phyloP scores from a whole-genome alignment of 2,888 invertebrate species.

The Hedychridium roseum region DNA sequence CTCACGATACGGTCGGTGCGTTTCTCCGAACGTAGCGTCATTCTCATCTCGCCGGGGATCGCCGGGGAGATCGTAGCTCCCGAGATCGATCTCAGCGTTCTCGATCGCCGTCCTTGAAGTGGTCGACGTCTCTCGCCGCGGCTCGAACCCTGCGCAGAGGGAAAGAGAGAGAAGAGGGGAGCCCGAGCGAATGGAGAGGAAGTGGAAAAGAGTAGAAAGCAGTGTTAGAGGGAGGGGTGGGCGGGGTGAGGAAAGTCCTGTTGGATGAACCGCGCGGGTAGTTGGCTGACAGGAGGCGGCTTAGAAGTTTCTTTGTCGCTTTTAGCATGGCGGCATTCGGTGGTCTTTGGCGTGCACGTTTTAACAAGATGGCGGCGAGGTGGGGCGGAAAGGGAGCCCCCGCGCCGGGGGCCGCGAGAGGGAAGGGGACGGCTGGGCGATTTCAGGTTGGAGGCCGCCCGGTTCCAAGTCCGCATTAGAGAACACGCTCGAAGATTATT shows the following conservation, averaged over 20 bases:
- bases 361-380: conserved; percentile 39
- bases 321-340: conserved; percentile 39
- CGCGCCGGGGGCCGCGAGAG: conserved; percentile 22
- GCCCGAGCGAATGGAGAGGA: conserved; percentile 6
- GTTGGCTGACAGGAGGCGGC: too few relatives aligned
- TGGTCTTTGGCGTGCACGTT: conserved; percentile 28
- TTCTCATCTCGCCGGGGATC: too few relatives aligned
- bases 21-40: too few relatives aligned
- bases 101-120: conserved; percentile 46
- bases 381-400: conserved; percentile 20
- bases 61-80: conserved; percentile 24
- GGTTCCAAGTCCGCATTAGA: conserved; percentile 59
- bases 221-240: too few relatives aligned
- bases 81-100: conserved; percentile 36
- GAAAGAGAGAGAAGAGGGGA: conserved; percentile 12
- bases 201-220: too few relatives aligned
- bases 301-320: conserved; percentile 44
- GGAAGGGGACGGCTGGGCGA: conserved; percentile 25
- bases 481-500: conserved; percentile 60
- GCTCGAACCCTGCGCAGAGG: neutral
- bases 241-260: too few relatives aligned
- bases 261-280: too few relatives aligned
- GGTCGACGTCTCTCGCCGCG: conserved; percentile 20
- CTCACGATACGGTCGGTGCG: too few relatives aligned
- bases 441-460: conserved; percentile 59